phyloP scores from a whole-genome alignment of 2,888 invertebrate genomes.

The Thelaira solivaga region DNA sequence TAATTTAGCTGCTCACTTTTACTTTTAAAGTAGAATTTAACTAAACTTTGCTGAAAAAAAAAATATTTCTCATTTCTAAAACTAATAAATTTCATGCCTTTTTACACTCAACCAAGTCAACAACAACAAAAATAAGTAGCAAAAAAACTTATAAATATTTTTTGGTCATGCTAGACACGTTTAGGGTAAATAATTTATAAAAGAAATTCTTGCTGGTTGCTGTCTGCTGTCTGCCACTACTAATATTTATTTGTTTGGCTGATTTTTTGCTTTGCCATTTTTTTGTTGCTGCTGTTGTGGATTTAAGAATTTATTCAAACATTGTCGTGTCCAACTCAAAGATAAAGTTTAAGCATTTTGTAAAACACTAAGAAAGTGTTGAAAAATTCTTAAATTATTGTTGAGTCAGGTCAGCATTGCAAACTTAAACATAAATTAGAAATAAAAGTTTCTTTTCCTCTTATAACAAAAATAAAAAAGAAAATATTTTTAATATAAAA shows the following conservation, averaged over 20 bases:
- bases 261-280: not conserved
- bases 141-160: slow-evolving; percentile 29
- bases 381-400: slow-evolving; percentile 16
- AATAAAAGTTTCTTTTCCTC: not conserved
- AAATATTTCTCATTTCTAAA: not conserved
- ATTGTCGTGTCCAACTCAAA: not conserved
- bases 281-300: not conserved
- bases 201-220: slow-evolving; percentile 12
- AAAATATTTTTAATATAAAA: not conserved
- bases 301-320: slow-evolving; percentile 25
- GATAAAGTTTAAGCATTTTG: not conserved
- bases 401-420: slow-evolving; percentile 43
- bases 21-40: slow-evolving; percentile 5
- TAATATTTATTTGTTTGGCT: slow-evolving; percentile 10
- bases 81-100: slow-evolving; percentile 16
- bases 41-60: not conserved
- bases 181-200: slow-evolving; percentile 19
- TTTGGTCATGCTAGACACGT: slow-evolving; percentile 51
- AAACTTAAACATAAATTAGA: not conserved
- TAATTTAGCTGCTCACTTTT: slow-evolving; percentile 13
- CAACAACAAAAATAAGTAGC: too few relatives aligned
- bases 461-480: too few relatives aligned
- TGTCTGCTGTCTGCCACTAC: slow-evolving; percentile 25
- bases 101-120: not conserved
- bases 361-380: not conserved